Conservation (phyloP, 2,888 invertebrate genomes). For the Zygothrica quintamaculata region DNA sequence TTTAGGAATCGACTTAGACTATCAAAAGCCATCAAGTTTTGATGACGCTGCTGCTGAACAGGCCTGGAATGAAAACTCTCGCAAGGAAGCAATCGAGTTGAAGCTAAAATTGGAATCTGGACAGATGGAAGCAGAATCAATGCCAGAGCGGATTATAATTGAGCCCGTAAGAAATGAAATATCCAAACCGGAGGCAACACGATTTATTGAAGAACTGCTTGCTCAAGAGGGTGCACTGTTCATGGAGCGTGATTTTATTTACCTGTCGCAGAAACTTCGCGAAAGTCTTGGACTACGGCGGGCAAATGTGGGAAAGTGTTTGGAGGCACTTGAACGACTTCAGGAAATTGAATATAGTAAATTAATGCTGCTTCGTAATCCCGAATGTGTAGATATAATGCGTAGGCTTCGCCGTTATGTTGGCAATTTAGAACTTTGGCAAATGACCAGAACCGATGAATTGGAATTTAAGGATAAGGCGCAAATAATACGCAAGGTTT, state of each 20-base stretch:
- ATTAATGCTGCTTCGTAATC: conserved; percentile 92
- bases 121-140: conserved; percentile 86
- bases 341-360: conserved; percentile 86
- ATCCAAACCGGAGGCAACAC: conserved; percentile 75
- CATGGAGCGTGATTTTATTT: conserved; percentile 81
- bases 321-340: conserved; percentile 88
- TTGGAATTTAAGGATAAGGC: conserved; percentile 89
- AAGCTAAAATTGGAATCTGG: conserved; percentile 87
- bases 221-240: conserved; percentile 82
- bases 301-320: conserved; percentile 90
- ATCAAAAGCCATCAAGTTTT: conserved; percentile 86
- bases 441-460: conserved; percentile 87
- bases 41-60: conserved; percentile 87
- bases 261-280: conserved; percentile 80
- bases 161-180: conserved; percentile 85
- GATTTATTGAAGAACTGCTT: conserved; percentile 81
- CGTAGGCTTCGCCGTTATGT: conserved; percentile 91
- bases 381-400: conserved; percentile 91
- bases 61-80: conserved; percentile 88
- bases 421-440: conserved; percentile 91
- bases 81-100: conserved; percentile 87
- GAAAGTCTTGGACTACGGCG: conserved; percentile 83
- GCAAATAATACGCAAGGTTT: conserved; percentile 88
- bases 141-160: conserved; percentile 87
- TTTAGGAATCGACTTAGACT: conserved; percentile 88